Percentiles rank a stretch among this genome's conserved stretches.
These are phyloP conservation scores for Leucania comma DNA, from an alignment of 2,888 invertebrate genomes.

Conservation along the genomic window DNA sequence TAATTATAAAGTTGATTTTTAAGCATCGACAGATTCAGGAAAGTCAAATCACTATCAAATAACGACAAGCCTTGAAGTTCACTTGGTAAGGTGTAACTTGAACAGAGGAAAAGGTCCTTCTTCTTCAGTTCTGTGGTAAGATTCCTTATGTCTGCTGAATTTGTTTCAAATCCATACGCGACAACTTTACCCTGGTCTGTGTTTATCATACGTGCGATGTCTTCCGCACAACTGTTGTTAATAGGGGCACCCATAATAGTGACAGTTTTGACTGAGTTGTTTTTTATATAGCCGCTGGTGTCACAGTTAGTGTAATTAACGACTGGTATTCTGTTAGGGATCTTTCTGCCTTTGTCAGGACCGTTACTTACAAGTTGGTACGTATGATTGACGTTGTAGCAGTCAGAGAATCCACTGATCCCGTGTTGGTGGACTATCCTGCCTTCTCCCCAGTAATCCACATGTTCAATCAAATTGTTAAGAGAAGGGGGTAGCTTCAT, in stretches of 20 bases:
- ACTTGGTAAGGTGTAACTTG: conserved; percentile 60
- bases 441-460: conserved; percentile 79
- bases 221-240: conserved; percentile 72
- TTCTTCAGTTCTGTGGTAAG: conserved; percentile 61
- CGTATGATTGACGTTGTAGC: conserved; percentile 75
- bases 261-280: conserved; percentile 68
- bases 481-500: conserved; percentile 65
- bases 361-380: conserved; percentile 74
- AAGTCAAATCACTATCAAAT: conserved; percentile 64
- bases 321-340: conserved; percentile 76
- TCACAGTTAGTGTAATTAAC: conserved; percentile 69
- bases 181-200: conserved; percentile 68
- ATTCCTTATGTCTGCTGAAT: conserved; percentile 63
- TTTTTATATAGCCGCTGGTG: conserved; percentile 72
- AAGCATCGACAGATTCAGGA: conserved; percentile 63
- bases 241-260: conserved; percentile 76
- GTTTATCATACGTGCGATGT: conserved; percentile 73
- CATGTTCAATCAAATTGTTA: conserved; percentile 65
- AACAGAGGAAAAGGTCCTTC: conserved; percentile 62
- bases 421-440: conserved; percentile 57
- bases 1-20: conserved; percentile 61
- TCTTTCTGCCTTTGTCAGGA: conserved; percentile 68
- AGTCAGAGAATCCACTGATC: conserved; percentile 69
- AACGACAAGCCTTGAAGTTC: conserved; percentile 62
- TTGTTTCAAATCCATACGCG: conserved; percentile 67